phyloP scores from a whole-genome alignment of 2,888 invertebrate genomes.

The Apodemia zela region DNA sequence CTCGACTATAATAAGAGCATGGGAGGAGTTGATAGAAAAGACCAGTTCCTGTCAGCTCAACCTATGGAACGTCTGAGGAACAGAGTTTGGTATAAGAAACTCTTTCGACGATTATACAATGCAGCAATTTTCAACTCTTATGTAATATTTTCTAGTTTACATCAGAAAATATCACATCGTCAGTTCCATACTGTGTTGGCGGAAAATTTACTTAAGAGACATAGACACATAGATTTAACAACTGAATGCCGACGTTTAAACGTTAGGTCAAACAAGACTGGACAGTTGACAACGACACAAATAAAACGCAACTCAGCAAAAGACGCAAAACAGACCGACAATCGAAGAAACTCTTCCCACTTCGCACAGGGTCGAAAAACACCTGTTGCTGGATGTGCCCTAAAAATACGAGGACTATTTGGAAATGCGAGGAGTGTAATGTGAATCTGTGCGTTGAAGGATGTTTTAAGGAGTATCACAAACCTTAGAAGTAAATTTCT shows the following conservation, averaged over 20 bases:
- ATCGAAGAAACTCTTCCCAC: conserved; percentile 31
- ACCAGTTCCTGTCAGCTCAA: conserved; percentile 37
- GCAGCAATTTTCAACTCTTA: conserved; percentile 25
- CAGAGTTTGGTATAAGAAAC: conserved; percentile 35
- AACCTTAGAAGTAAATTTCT: conserved; percentile 14
- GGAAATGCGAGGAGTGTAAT: conserved; percentile 35
- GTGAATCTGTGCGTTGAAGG: conserved; percentile 32
- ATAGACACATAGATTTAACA: conserved; percentile 24
- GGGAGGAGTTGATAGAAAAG: conserved; percentile 39
- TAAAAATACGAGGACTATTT: conserved; percentile 30
- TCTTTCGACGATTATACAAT: conserved; percentile 25
- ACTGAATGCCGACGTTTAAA: conserved; percentile 21
- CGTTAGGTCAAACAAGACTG: neutral
- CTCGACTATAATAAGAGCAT: conserved; percentile 36
- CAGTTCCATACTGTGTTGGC: conserved; percentile 28
- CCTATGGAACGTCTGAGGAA: conserved; percentile 32
- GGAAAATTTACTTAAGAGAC: conserved; percentile 25
- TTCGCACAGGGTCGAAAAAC: conserved; percentile 26
- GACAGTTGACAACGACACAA: neutral
- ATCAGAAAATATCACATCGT: conserved; percentile 27
- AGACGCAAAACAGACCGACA: conserved; percentile 19
- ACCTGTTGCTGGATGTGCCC: conserved; percentile 31
- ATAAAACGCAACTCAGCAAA: conserved; percentile 10
- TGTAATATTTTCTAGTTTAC: conserved; percentile 23
- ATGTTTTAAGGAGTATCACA: conserved; percentile 32